Conservation (phyloP, 2,888 invertebrate species). For the Acanthosepion lycidas region DNA sequence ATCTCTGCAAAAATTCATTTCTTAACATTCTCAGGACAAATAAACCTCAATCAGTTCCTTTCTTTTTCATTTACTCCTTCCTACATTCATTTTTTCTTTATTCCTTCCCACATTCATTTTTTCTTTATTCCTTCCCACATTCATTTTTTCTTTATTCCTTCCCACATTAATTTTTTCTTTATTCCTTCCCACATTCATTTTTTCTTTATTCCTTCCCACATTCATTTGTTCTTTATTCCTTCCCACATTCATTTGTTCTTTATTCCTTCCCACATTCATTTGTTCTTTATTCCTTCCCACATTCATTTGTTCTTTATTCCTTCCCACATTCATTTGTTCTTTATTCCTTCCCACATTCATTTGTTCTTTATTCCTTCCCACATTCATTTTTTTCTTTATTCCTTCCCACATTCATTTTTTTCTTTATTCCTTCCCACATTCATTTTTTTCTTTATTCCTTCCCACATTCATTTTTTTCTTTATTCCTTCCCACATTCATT, state of each 20-base stretch:
- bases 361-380: too few species aligned
- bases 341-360: background rate
- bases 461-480: background rate
- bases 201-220: background rate
- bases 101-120: background rate
- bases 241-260: background rate
- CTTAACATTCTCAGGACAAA: background rate
- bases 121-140: background rate
- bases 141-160: background rate
- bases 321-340: background rate
- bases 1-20: background rate
- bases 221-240: background rate
- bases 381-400: background rate
- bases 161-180: background rate
- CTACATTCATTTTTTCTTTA: background rate
- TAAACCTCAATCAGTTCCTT: background rate
- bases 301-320: background rate
- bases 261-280: too few species aligned
- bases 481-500: background rate
- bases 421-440: background rate
- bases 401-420: background rate
- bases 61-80: background rate
- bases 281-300: background rate
- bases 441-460: background rate
- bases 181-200: background rate